Percentiles rank a stretch among this genome's conserved stretches.
These are phyloP conservation scores for Lithophane ornitopus DNA, from an alignment of 2,888 invertebrate species.

Conservation along the genomic window DNA sequence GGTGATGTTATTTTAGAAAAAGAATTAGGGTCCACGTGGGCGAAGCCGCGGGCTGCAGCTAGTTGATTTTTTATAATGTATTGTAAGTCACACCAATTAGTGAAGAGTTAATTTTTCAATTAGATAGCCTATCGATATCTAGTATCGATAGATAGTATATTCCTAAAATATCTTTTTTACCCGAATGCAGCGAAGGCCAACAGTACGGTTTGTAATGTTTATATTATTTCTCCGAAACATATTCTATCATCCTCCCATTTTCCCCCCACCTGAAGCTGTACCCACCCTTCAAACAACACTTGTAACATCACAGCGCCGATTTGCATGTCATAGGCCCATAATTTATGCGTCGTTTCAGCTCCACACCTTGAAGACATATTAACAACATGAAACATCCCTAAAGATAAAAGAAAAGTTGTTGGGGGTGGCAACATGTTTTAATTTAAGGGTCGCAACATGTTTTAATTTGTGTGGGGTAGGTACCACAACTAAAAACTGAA, in stretches of 20 bases:
- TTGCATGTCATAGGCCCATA: slow-evolving; percentile 56
- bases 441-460: slow-evolving; percentile 44
- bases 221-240: background rate
- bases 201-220: background rate
- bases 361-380: slow-evolving; percentile 55
- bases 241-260: background rate
- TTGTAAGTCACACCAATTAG: background rate
- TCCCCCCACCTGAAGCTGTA: background rate
- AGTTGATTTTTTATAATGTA: background rate
- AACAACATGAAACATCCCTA: slow-evolving; percentile 40
- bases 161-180: background rate
- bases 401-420: slow-evolving; percentile 57
- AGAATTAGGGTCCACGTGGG: too few species aligned
- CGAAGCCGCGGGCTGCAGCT: too few species aligned
- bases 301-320: slow-evolving; percentile 50
- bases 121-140: too few species aligned
- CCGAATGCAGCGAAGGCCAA: background rate
- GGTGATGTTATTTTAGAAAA: too few species aligned
- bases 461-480: too few species aligned
- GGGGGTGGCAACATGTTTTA: slow-evolving; percentile 36
- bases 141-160: too few species aligned
- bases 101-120: too few species aligned
- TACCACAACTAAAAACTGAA: too few species aligned
- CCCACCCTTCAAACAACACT: slow-evolving; percentile 32
- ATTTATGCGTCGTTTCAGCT: slow-evolving; percentile 48